Evolutionary conservation across 2,888 invertebrate species (phyloP).

Genomic region (Zygothrica quintamaculata): DNA sequence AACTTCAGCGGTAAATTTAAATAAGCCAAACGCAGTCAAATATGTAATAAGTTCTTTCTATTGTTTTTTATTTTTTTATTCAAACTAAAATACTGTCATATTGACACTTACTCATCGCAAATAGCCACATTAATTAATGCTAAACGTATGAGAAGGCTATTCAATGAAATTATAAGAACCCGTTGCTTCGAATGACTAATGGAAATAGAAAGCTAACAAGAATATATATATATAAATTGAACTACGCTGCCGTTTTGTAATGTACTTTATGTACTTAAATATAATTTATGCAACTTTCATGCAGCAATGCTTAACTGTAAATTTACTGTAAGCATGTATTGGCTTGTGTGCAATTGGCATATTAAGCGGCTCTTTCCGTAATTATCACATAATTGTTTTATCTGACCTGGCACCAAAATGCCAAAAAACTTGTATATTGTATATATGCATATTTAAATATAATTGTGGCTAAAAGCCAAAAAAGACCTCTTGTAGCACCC

Average conservation of each 20-base stretch:
- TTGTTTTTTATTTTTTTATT: too few species aligned
- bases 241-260: slow-evolving; percentile 17
- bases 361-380: slow-evolving; percentile 42
- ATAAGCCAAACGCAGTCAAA: neutral
- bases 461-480: slow-evolving; percentile 11
- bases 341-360: slow-evolving; percentile 37
- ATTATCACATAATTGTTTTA: slow-evolving; percentile 54
- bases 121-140: slow-evolving; percentile 33
- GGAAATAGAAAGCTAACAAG: slow-evolving; percentile 64
- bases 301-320: slow-evolving; percentile 50
- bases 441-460: slow-evolving; percentile 10
- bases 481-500: slow-evolving; percentile 19
- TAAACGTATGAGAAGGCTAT: slow-evolving; percentile 16
- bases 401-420: slow-evolving; percentile 50
- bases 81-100: too few species aligned
- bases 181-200: slow-evolving; percentile 7
- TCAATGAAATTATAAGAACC: slow-evolving; percentile 48
- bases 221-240: slow-evolving; percentile 32
- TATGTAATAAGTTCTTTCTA: too few species aligned
- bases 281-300: slow-evolving; percentile 46
- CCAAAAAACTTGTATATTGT: slow-evolving; percentile 12
- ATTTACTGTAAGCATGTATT: slow-evolving; percentile 6
- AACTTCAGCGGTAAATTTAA: slow-evolving; percentile 33
- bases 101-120: neutral
- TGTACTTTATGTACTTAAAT: slow-evolving; percentile 12